phyloP scores from a whole-genome alignment of 1,140 invertebrate species.

The Drosophila sulfurigaster region DNA sequence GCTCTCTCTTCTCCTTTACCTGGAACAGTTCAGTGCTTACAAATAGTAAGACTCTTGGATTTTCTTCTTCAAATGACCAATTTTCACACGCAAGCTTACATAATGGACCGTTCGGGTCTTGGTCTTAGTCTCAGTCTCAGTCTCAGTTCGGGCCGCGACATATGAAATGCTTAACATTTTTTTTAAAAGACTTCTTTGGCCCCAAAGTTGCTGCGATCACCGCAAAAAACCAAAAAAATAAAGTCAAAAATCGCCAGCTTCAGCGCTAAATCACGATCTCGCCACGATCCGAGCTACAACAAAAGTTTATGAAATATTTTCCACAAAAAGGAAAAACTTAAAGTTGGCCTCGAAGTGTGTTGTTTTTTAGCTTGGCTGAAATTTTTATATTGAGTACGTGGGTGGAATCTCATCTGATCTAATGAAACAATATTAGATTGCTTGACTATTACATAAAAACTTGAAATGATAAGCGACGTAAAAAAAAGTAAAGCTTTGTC shows the following conservation, averaged over 20 bases:
- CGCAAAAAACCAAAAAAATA: slow-evolving; percentile 60
- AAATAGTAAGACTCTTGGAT: not conserved
- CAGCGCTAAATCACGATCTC: slow-evolving; percentile 76
- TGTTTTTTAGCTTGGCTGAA: slow-evolving; percentile 14
- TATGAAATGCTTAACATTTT: slow-evolving; percentile 81
- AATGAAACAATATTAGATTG: slow-evolving; percentile 5
- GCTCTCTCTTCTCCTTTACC: not conserved
- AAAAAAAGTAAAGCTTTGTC: too few relatives aligned
- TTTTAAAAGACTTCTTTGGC: slow-evolving; percentile 72
- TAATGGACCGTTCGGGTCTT: slow-evolving; percentile 45
- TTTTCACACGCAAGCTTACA: slow-evolving; percentile 82
- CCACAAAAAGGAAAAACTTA: slow-evolving; percentile 28
- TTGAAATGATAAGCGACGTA: too few relatives aligned
- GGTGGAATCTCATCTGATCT: slow-evolving; percentile 3
- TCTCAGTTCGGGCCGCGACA: slow-evolving; percentile 33
- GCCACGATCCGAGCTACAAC: slow-evolving; percentile 68
- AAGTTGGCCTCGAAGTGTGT: slow-evolving; percentile 21
- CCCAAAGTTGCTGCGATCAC: slow-evolving; percentile 45
- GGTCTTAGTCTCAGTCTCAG: too few relatives aligned
- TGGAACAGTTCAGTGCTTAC: slow-evolving; percentile 9
- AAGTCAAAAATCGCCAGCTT: slow-evolving; percentile 51
- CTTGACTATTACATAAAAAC: not conserved
- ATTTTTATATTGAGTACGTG: slow-evolving; percentile 1
- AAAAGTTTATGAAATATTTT: slow-evolving; percentile 76
- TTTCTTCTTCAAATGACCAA: slow-evolving; percentile 76